Evolutionary conservation across 2,888 invertebrate species (phyloP).

Genomic region (Iselma pallidipennis): DNA sequence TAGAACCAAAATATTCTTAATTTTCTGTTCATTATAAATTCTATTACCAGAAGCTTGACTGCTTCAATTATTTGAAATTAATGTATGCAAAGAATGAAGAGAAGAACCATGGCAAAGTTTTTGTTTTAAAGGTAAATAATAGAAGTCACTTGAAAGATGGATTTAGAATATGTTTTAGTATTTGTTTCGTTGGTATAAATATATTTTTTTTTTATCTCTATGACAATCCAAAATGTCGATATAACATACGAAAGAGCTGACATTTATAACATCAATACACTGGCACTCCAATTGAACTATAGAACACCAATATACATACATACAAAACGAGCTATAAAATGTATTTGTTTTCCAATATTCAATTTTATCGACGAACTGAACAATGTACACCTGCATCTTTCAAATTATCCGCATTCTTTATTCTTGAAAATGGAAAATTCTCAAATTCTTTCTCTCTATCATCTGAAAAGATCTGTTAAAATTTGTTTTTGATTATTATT

Average conservation of each 20-base stretch:
- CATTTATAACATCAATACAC: slow-evolving; percentile 3
- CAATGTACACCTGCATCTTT: not conserved
- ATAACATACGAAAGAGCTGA: not conserved
- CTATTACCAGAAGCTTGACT: slow-evolving; percentile 15
- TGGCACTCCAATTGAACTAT: slow-evolving; percentile 4
- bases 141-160: not conserved
- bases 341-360: not conserved
- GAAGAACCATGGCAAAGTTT: not conserved
- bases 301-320: not conserved
- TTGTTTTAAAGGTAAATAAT: slow-evolving; percentile 1
- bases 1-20: slow-evolving; percentile 6
- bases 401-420: not conserved
- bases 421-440: not conserved
- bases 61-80: slow-evolving; percentile 22
- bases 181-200: not conserved
- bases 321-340: not conserved
- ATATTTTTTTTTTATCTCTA: not conserved
- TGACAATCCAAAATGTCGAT: not conserved
- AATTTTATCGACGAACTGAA: not conserved
- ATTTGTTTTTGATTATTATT: too few relatives aligned
- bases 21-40: slow-evolving; percentile 23
- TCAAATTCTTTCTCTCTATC: too few relatives aligned
- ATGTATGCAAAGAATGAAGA: slow-evolving; percentile 22
- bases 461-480: too few relatives aligned
- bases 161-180: not conserved